These are phyloP conservation scores for Conchocele bisecta DNA, from an alignment of 2,888 invertebrate genomes.

Conservation along the genomic window DNA sequence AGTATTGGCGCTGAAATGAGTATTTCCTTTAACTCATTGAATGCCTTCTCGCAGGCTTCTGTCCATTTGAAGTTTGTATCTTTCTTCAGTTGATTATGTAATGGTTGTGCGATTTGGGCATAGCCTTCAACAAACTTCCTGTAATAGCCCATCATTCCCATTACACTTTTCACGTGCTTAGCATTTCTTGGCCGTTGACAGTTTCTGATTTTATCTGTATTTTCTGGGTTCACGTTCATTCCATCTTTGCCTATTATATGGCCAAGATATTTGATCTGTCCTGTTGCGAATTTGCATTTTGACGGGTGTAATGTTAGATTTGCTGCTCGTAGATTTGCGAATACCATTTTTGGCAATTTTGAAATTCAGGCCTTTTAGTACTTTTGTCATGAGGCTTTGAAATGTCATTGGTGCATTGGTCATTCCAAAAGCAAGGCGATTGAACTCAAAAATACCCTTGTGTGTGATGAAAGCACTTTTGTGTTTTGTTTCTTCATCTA, in stretches of 20 bases:
- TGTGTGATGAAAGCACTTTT: slow-evolving; percentile 40
- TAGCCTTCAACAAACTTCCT: slow-evolving; percentile 35
- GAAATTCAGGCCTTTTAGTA: slow-evolving; percentile 29
- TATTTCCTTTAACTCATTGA: slow-evolving; percentile 14
- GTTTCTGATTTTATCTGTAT: slow-evolving; percentile 7
- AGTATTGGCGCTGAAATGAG: slow-evolving; percentile 38
- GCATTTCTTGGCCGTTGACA: slow-evolving; percentile 5
- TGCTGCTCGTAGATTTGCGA: slow-evolving; percentile 27
- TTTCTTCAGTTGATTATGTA: slow-evolving; percentile 27
- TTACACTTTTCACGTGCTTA: slow-evolving; percentile 21
- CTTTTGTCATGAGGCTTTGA: slow-evolving; percentile 36
- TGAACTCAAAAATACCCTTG: slow-evolving; percentile 33
- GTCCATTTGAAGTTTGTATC: slow-evolving; percentile 37
- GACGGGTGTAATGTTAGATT: slow-evolving; percentile 38
- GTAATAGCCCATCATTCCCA: slow-evolving; percentile 33
- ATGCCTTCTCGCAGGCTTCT: slow-evolving; percentile 13
- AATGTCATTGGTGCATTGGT: slow-evolving; percentile 46
- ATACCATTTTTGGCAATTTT: slow-evolving; percentile 32
- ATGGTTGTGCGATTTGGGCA: slow-evolving; percentile 34
- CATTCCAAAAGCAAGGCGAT: slow-evolving; percentile 42
- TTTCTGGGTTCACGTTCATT: slow-evolving; percentile 15
- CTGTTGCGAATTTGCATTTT: slow-evolving; percentile 43
- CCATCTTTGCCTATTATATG: slow-evolving; percentile 46
- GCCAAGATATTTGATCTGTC: slow-evolving; percentile 35
- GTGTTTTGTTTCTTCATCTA: slow-evolving; percentile 15